Base-by-base conservation (phyloP, 1,140 invertebrate genomes). In the Ladona fulva region DNA sequence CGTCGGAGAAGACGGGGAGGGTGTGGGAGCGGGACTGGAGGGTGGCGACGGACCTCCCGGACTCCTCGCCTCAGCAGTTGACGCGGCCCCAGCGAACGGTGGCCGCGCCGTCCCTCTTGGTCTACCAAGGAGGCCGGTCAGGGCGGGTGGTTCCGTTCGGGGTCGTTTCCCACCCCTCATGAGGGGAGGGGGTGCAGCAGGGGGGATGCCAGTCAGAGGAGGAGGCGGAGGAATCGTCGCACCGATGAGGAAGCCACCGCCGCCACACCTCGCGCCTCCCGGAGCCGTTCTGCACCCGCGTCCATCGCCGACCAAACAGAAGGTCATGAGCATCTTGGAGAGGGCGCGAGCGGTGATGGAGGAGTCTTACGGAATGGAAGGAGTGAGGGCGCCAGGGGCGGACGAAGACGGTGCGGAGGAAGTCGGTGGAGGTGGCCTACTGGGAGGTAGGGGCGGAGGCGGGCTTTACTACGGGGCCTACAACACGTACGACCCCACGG, bases 251-350 rank as follows among this genome's bases (percentile, higher is more conserved):
- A 83, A 84, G 52, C 86, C 87, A 24, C 76, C 79, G 24, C 79
- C 77, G 22, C 74, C 85, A 85, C 80, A 89, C 0, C 86, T 90
- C 79, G 88, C 89, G 16, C 82, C 81, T 25, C 81, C 81, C 19
- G 80, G 80, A 44, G 80, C 80, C 24, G 29, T 77, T 12, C 76
- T 80, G 3, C 42, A 37, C 25, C 76, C 78, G 10, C 66, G 79
- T 14, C 79, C 79, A 24, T 74, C 78, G 8, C 80, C 81, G 19
- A 87, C 89, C n/a, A 93, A 94, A 84, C 90, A 90, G 75, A 94
- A 94, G 84, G 92, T 94, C 0, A 89, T 94, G 84, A 93, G 92
- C 73, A 95, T 94, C 80, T 86, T 95, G 79, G 93, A 95, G 85
- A 88, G 92, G 77, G 93, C 93, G 0, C 86, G 93, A 77, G 88